Conservation (phyloP, 2,797 vertebrate genomes). For the Darevskia nairensis region DNA sequence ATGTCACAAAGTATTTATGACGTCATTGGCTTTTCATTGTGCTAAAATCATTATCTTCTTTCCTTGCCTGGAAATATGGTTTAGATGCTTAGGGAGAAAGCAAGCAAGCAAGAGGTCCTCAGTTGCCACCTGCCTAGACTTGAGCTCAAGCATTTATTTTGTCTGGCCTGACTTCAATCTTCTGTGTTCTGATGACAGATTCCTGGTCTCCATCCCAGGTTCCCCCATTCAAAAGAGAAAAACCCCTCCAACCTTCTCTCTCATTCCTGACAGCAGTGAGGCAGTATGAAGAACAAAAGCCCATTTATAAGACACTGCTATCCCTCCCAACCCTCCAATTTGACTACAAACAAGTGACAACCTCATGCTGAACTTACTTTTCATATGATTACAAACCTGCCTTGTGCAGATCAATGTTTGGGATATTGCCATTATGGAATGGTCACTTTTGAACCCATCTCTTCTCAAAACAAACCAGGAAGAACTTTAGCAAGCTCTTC, state of each 20-base stretch:
- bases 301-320: slow-evolving; percentile 54
- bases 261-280: slow-evolving; percentile 45
- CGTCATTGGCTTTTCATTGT: neutral
- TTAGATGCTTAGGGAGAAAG: neutral
- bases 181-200: slow-evolving; percentile 53
- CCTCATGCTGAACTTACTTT: slow-evolving; percentile 19
- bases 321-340: slow-evolving; percentile 21
- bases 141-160: slow-evolving; percentile 42
- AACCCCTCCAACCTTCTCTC: neutral
- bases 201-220: slow-evolving; percentile 56
- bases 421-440: neutral
- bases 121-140: slow-evolving; percentile 51
- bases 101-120: slow-evolving; percentile 12
- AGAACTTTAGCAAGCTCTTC: slow-evolving; percentile 22
- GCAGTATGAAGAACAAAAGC: slow-evolving; percentile 18
- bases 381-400: slow-evolving; percentile 28
- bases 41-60: slow-evolving; percentile 36
- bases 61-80: neutral
- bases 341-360: slow-evolving; percentile 46
- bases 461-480: slow-evolving; percentile 25
- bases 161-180: slow-evolving; percentile 54
- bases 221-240: neutral
- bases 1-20: neutral
- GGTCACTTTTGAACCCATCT: slow-evolving; percentile 23
- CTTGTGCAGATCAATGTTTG: neutral